These are phyloP conservation scores for Auanema freiburgensis DNA, from an alignment of 2,888 invertebrate species.

Conservation along the genomic window DNA sequence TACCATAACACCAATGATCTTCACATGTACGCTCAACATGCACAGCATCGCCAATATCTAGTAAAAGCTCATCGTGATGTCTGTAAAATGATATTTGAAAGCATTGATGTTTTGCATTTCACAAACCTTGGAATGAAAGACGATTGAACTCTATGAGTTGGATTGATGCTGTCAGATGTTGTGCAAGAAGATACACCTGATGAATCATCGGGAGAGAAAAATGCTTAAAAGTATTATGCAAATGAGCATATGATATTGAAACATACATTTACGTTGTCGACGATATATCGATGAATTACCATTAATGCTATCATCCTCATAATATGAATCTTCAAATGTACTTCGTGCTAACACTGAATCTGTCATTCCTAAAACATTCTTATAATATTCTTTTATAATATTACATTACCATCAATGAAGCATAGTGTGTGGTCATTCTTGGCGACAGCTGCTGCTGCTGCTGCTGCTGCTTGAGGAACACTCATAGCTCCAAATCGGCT, in stretches of 20 bases:
- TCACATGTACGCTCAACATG: constrained; percentile 85
- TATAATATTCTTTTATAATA: not conserved
- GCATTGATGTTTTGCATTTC: not conserved
- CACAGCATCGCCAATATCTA: constrained; percentile 95
- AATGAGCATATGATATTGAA: not conserved
- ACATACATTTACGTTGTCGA: constrained; percentile 33
- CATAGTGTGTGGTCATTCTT: constrained; percentile 36
- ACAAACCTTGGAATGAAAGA: constrained; percentile 92
- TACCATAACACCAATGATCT: constrained; percentile 96
- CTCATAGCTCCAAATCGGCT: constrained; percentile 28
- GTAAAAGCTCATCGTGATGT: constrained; percentile 76
- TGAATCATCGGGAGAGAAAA: constrained; percentile 56
- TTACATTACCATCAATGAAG: constrained; percentile 23
- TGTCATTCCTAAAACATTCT: constrained; percentile 27
- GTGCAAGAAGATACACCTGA: constrained; percentile 63
- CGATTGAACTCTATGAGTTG: constrained; percentile 75
- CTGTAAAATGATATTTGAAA: constrained; percentile 15
- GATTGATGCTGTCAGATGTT: constrained; percentile 52
- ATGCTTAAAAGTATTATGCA: constrained; percentile 35
- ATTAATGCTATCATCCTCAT: constrained; percentile 60
- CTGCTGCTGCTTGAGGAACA: constrained; percentile 26
- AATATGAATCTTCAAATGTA: constrained; percentile 55
- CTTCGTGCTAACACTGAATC: constrained; percentile 43
- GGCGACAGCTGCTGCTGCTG: too few relatives aligned
- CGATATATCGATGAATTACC: constrained; percentile 41